phyloP scores from a whole-genome alignment of 2,797 vertebrate species.

The Coreius guichenoti region DNA sequence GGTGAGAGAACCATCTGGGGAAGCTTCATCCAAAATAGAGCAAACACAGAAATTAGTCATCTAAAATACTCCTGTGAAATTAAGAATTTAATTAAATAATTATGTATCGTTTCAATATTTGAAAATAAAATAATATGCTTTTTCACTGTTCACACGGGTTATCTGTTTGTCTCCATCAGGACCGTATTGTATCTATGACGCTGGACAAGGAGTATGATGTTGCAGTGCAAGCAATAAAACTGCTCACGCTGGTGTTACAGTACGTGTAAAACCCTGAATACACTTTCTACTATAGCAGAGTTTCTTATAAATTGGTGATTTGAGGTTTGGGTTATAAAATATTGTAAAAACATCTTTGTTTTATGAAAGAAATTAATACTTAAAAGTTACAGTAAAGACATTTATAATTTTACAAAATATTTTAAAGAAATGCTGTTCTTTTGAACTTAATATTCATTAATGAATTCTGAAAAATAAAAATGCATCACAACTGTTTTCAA shows the following conservation, averaged over 20 bases:
- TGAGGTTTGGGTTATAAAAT: background rate
- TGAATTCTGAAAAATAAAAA: background rate
- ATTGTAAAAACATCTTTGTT: background rate
- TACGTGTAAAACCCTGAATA: constrained; percentile 77
- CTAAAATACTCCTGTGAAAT: background rate
- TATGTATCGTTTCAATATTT: background rate
- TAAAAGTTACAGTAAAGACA: background rate
- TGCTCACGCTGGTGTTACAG: constrained; percentile 99
- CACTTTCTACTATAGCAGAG: background rate
- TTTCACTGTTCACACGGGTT: background rate
- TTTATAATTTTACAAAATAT: background rate
- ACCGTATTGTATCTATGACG: constrained; percentile 99
- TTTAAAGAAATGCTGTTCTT: background rate
- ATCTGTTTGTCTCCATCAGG: constrained; percentile 74
- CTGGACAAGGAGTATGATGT: constrained; percentile 99
- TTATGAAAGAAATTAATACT: background rate
- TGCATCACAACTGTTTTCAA: background rate
- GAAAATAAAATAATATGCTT: background rate
- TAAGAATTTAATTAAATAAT: background rate
- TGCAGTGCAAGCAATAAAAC: constrained; percentile 99
- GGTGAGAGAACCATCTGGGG: constrained; percentile 78
- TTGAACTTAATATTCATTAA: background rate
- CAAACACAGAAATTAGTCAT: background rate
- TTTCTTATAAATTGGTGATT: background rate
- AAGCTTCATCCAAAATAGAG: constrained; percentile 41